Evolutionary conservation across 2,888 invertebrate genomes (phyloP).

Genomic region (Chloroclysta siterata): DNA sequence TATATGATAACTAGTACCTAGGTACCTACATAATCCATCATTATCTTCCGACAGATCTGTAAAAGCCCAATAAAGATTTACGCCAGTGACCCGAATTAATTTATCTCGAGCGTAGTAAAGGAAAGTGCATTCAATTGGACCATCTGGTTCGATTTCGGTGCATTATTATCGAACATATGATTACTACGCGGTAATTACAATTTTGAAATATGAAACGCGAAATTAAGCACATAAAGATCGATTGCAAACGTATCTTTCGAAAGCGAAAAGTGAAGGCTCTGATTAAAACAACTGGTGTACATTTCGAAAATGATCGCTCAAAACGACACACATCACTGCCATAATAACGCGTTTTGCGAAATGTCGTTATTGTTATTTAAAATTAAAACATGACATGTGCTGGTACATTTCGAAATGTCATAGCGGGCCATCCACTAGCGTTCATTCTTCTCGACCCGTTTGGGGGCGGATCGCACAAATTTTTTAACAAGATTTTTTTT

Average conservation of each 20-base stretch:
- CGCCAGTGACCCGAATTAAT: neutral
- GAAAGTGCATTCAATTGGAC: conserved; percentile 5
- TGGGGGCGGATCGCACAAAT: no score
- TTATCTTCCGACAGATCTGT: neutral
- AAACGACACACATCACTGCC: conserved; percentile 33
- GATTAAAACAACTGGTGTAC: conserved; percentile 29
- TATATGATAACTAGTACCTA: no score
- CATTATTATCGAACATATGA: conserved; percentile 19
- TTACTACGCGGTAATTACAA: conserved; percentile 5
- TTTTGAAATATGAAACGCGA: conserved; percentile 21
- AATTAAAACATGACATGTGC: conserved; percentile 27
- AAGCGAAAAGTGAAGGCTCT: conserved; percentile 33
- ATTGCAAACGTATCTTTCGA: conserved; percentile 37
- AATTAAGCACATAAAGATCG: conserved; percentile 26
- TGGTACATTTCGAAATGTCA: conserved; percentile 20
- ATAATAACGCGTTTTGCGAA: conserved; percentile 33
- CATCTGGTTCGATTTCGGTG: conserved; percentile 9
- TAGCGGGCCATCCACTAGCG: neutral
- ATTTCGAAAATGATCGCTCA: conserved; percentile 38
- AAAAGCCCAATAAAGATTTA: neutral
- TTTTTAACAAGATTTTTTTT: no score
- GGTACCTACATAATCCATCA: no score
- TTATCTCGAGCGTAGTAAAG: neutral
- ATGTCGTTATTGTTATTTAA: conserved; percentile 24
- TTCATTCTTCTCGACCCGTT: neutral